phyloP scores from a whole-genome alignment of 2,888 invertebrate genomes.

The Liodrosophila aerea region DNA sequence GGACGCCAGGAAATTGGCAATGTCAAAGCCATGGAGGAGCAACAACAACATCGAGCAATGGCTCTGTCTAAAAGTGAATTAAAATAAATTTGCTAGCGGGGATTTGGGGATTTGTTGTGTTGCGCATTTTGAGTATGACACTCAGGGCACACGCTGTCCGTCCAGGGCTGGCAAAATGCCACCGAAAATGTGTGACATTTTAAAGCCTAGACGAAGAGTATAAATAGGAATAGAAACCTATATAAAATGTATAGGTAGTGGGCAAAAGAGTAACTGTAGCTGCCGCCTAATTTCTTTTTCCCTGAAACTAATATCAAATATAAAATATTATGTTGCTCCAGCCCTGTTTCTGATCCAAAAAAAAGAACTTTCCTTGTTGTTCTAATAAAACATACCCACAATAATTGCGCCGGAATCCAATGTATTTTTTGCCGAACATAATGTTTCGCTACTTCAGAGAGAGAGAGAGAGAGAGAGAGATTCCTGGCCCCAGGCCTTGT shows the following conservation, averaged over 20 bases:
- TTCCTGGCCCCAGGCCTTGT: constrained; percentile 42
- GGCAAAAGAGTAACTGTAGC: no score
- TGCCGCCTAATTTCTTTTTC: neutral
- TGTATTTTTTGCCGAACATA: constrained; percentile 29
- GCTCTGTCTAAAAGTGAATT: constrained; percentile 72
- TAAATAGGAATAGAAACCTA: no score
- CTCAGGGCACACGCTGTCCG: constrained; percentile 52
- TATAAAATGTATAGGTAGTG: no score
- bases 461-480: no score
- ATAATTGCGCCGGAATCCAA: constrained; percentile 37
- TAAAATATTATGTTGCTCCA: constrained; percentile 2
- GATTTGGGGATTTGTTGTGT: constrained; percentile 76
- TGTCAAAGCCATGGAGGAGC: constrained; percentile 54
- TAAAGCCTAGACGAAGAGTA: no score
- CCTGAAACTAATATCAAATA: no score
- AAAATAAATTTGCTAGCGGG: constrained; percentile 77
- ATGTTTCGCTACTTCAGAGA: no score
- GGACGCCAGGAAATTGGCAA: constrained; percentile 66
- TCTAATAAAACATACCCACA: constrained; percentile 35
- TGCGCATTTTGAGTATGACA: constrained; percentile 68
- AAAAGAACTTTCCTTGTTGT: constrained; percentile 16
- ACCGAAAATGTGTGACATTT: constrained; percentile 1
- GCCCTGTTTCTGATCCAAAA: constrained; percentile 21
- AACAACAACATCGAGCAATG: constrained; percentile 25
- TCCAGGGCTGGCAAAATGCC: constrained; percentile 45